phyloP scores from a whole-genome alignment of 2,797 vertebrate species.

The Thripadectes ignobilis region DNA sequence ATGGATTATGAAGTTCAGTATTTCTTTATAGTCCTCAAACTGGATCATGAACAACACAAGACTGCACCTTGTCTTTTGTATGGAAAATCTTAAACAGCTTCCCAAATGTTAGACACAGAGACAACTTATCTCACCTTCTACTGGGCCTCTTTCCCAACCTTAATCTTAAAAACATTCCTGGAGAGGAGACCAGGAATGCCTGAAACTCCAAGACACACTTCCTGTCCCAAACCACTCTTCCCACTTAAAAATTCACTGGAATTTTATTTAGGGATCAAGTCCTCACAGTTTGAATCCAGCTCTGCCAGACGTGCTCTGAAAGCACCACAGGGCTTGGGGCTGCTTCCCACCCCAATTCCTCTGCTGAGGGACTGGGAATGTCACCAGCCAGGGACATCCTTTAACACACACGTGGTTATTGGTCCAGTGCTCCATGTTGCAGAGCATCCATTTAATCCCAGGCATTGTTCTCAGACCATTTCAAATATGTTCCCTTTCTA shows the following conservation, averaged over 20 bases:
- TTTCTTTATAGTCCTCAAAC: neutral
- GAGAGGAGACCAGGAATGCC: neutral
- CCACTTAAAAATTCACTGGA: neutral
- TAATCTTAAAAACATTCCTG: neutral
- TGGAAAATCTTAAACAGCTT: neutral
- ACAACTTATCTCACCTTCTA: rapidly evolving
- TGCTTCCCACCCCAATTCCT: neutral
- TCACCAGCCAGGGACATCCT: neutral
- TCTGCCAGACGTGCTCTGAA: neutral
- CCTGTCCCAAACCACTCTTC: neutral
- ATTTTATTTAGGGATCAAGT: neutral
- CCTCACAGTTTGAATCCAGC: neutral
- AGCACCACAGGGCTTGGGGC: neutral
- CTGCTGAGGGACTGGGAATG: neutral
- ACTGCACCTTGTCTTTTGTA: neutral
- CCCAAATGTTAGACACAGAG: neutral
- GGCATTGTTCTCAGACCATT: neutral
- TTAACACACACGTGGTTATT: neutral
- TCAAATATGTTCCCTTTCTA: neutral
- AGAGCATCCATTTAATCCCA: neutral
- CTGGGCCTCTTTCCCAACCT: neutral
- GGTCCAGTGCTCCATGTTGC: neutral
- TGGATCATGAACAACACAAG: neutral
- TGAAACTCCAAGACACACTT: neutral
- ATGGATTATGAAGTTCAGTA: neutral